Percentiles rank a stretch among this genome's conserved stretches.
Conservation (phyloP, 2,113 vertebrate genomes). For the Podilymbus podiceps region DNA sequence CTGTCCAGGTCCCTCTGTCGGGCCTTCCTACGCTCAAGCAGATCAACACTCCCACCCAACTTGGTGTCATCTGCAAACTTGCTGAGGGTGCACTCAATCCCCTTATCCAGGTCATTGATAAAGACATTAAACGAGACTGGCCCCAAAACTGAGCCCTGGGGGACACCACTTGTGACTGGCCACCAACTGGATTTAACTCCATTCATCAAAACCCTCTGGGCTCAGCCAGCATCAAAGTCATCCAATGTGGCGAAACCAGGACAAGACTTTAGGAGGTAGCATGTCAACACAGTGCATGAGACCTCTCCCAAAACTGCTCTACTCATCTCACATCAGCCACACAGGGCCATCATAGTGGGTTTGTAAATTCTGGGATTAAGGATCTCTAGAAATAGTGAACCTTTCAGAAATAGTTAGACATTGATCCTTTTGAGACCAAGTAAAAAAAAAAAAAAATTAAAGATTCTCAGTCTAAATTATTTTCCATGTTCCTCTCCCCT, state of each 20-base stretch:
- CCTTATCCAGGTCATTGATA: no score
- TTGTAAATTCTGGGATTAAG: not conserved
- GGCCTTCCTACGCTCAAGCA: no score
- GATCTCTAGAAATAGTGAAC: not conserved
- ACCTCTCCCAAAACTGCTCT: not conserved
- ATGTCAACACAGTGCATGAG: not conserved
- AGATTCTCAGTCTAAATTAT: not conserved
- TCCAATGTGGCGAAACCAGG: not conserved
- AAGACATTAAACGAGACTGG: no score
- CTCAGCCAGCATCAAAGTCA: not conserved
- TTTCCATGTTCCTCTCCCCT: not conserved
- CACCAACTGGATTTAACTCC: no score
- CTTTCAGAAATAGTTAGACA: not conserved
- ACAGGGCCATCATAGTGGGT: accelerated
- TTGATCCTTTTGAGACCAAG: not conserved
- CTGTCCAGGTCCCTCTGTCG: no score
- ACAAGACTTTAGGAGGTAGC: not conserved
- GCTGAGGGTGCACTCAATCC: no score
- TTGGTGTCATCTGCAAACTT: no score
- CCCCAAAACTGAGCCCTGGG: no score
- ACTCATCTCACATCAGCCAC: not conserved
- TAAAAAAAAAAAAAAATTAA: not conserved
- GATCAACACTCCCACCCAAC: no score
- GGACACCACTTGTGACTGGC: no score
- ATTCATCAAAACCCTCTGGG: no score